These are phyloP conservation scores for Thunnus thynnus DNA, from an alignment of 2,113 vertebrate species.

Conservation along the genomic window DNA sequence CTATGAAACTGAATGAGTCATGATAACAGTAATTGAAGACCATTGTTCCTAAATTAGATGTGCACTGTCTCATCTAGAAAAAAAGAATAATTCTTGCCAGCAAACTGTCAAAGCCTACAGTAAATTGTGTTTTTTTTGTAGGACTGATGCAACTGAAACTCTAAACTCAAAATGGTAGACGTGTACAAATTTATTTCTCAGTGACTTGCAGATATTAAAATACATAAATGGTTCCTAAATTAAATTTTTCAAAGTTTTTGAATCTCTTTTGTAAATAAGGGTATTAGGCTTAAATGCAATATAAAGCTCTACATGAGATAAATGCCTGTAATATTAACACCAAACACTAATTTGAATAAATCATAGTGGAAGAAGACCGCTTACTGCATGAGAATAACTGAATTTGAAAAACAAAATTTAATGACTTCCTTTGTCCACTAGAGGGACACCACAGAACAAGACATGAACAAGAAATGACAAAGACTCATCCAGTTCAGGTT, in stretches of 20 bases:
- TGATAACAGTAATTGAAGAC: slow-evolving; percentile 39
- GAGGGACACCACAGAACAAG: slow-evolving; percentile 54
- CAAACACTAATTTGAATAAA: background rate
- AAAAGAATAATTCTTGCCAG: background rate
- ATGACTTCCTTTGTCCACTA: slow-evolving; percentile 63
- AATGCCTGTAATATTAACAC: background rate
- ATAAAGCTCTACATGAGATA: background rate
- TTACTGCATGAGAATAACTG: background rate
- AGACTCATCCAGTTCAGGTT: background rate
- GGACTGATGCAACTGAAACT: background rate
- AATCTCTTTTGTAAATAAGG: background rate
- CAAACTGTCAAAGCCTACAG: background rate
- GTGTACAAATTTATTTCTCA: too few species aligned
- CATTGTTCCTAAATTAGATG: slow-evolving; percentile 15
- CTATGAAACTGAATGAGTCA: slow-evolving; percentile 51
- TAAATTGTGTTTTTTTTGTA: background rate
- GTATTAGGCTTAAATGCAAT: background rate
- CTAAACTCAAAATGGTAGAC: background rate
- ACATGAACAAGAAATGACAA: background rate
- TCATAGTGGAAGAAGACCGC: background rate
- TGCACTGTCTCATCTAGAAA: slow-evolving; percentile 5
- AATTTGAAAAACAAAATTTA: background rate
- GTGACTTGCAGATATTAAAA: background rate
- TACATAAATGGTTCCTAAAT: background rate
- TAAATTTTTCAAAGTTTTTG: background rate